Evolutionary conservation across 2,888 invertebrate species (phyloP).

Genomic region (Eristalis arbustorum): DNA sequence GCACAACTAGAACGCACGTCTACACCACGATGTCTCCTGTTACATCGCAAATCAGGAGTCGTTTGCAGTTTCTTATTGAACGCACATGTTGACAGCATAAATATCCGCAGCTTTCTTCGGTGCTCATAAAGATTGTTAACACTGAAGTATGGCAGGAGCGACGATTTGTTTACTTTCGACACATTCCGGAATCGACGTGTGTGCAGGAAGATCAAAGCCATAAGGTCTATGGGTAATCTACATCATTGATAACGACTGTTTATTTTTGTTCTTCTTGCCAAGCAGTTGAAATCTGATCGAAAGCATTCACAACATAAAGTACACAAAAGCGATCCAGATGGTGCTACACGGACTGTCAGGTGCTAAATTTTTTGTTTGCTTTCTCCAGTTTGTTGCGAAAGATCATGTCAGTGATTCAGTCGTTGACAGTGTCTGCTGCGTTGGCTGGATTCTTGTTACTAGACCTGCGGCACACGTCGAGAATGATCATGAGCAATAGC

Average conservation of each 20-base stretch:
- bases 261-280: not conserved
- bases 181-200: not conserved
- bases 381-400: too few relatives aligned
- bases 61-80: not conserved
- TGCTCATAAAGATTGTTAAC: not conserved
- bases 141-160: not conserved
- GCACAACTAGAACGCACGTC: too few relatives aligned
- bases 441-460: too few relatives aligned
- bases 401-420: too few relatives aligned
- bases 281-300: not conserved
- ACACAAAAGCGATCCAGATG: not conserved
- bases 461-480: too few relatives aligned
- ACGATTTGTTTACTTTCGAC: not conserved
- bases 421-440: too few relatives aligned
- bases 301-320: not conserved
- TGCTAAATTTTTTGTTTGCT: not conserved
- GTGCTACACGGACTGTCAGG: too few relatives aligned
- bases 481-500: too few relatives aligned
- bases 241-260: not conserved
- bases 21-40: not conserved
- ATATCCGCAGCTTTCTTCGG: not conserved
- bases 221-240: not conserved
- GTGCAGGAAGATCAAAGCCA: not conserved
- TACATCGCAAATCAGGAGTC: not conserved
- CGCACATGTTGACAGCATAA: not conserved